Base-by-base conservation (phyloP, 53 echinoderm and acorn worm genomes). In the Zoroaster sp. region DNA sequence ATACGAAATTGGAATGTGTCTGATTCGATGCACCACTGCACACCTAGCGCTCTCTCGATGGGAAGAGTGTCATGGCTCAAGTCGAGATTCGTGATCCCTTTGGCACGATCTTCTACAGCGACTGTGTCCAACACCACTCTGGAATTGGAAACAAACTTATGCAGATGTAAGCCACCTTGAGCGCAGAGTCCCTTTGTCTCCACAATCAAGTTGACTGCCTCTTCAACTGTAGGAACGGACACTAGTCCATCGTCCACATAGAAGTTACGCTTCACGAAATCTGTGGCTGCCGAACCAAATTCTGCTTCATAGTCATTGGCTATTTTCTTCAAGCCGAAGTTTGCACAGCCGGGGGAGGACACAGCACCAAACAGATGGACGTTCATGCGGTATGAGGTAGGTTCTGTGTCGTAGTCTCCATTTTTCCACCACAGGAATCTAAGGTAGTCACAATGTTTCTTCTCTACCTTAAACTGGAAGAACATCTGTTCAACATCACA, bases 351-450 rank as follows among this genome's bases (percentile, higher is more conserved):
- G 6, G 94, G 91, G 15, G 93, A 93, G 0, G 93, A 91, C 1
- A 38, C 52, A 0, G 93, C 93, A 1, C 93, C 93, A 52, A 94
- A 94, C 0, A 94, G 55, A 76, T 94, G 94, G 2, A 94, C 89
- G 4, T 43, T 94, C 89, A 94, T 94, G 37, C 88, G 73, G 40
- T 39, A 86, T 1, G 73, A 80, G 12, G 6, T 2, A 0, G 89
- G 89, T 14, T 44, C 18, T 25, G 44, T 4, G 0, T 89, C 49
- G 13, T 21, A 4, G 40, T 91, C n/a, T 20, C 86, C 94, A 37
- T 89, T 77, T 25, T 90, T 49, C 93, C 93, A 95, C 95, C 95
- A 95, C 13, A 95, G 74, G 72, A 90, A 95, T n/a, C 95, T 46
- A 8, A 93, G 82, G 45, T 74, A 87, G 41, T 93, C 65, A n/a